A percentile compares a stretch with the other conserved stretches of the same genome.
Conservation (phyloP, 2,888 invertebrate genomes). For the Oasisia sp. region DNA sequence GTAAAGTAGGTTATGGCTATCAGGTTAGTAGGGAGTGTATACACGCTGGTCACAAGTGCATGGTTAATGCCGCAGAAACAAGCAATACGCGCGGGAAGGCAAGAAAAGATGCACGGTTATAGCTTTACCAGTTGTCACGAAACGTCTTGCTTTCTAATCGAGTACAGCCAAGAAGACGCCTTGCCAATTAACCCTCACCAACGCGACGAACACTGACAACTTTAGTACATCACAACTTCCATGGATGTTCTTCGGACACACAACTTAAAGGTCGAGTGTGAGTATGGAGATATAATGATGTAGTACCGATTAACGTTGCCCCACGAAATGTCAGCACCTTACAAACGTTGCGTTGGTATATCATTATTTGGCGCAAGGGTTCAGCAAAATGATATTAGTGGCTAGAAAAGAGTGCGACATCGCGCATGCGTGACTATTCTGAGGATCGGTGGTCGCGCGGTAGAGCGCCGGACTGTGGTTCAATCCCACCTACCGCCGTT, state of each 20-base stretch:
- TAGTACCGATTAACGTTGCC: no score
- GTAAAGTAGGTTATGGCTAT: background rate
- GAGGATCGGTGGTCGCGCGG: no score
- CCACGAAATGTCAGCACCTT: no score
- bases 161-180: background rate
- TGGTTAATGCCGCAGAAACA: background rate
- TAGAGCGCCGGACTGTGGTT: no score
- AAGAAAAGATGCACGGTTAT: background rate
- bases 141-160: background rate
- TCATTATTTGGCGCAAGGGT: no score
- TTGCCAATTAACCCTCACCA: background rate
- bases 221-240: background rate
- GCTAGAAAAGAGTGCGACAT: no score
- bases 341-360: no score
- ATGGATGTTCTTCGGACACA: background rate
- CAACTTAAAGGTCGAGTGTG: background rate
- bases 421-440: background rate
- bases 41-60: background rate
- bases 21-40: background rate
- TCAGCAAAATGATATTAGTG: no score
- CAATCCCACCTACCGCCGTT: no score
- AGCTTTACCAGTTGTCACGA: conserved; percentile 5
- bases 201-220: background rate
- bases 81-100: background rate
- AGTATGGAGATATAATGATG: background rate